Base-by-base conservation (phyloP, 2,113 vertebrate species). In the Pontoporia blainvillei region DNA sequence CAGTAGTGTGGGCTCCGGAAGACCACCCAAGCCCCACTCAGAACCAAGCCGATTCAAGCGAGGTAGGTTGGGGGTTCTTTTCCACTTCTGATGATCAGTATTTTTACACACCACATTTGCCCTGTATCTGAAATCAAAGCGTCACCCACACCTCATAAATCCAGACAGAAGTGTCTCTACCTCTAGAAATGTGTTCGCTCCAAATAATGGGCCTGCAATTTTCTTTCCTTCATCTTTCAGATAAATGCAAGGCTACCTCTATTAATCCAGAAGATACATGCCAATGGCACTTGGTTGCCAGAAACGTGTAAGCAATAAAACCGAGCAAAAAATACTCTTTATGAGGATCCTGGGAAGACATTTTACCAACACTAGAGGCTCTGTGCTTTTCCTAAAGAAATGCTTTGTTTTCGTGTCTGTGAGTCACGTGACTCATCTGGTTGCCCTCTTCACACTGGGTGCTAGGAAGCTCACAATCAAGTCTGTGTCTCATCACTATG, bases 401-500 rank as follows among this genome's bases (percentile, higher is more conserved):
- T 9, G 14, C 41, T 91, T 44, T 66, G 59, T 39, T 57, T 78
- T 78, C 36, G 75, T n/a, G 76, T 46, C 54, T 54, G 10, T 29
- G 41, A 67, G 17, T 61, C 78, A 44, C 14, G 1, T 54, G 67
- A 39, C 23, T 59, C 34, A 62, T 36, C 66, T 14, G 34, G 49
- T 64, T 93, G 76, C 73, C 44, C 69, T 91, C 69, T 93, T 83
- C 79, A 76, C 46, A n/a, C 0, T 75, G 41, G 72, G 20, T 59
- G 29, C 84, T 83, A 54, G 46, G 78, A 95, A 89, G 66, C 52
- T 91, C 79, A 91, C 15, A 82, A 57, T 73, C 86, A 54, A 82
- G 18, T 29, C 54, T 57, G 61, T 89, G 61, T 89, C 66, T 86
- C 44, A 31, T 39, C 31, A 15, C 66, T 75, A 31, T 71, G 61